Evolutionary conservation across 2,888 invertebrate species (phyloP), one percentile per base, ranked within the genome.

Genomic region (Apotomis turbidana): DNA sequence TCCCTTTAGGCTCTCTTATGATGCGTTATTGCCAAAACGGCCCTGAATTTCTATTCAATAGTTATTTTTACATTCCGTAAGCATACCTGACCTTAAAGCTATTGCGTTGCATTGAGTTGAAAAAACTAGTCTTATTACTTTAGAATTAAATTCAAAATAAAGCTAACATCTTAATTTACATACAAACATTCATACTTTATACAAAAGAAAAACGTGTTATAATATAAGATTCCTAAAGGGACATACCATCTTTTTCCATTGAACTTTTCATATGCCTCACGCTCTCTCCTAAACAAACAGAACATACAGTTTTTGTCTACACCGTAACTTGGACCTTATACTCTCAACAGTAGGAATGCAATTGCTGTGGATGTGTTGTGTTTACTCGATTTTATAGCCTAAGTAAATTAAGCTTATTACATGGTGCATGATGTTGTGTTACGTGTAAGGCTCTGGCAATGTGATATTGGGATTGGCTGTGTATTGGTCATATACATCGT

Each of bases 241-340:
- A 49, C 49, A 9, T 49, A 49, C 49, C 12, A 49, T 10, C 6
- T 49, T 10, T 49, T 49, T 58, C 58, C 58, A 5, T n/a, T 58
- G 12, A 38, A 36, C 58, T 9, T 0, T 41, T 9, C 55, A 55
- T 15, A 57, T 8, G 46, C 9, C 36, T 86, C 0, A 54, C 54
- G 71, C 71, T 71, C 71, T 71, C 71, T 60, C 71, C 2, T 46
- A 66, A 71, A 46, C 66, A 71, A 71, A 71, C 8, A 66, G 64
- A 38, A 46, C 9, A 38, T 66, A 4, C 64, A 9, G 36, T 10
- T 49, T 9, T 9, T 6, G 3, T 60, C 6, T 15, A 49, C 15
- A 54, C 6, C n/a, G 13, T 9, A n/a, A 46, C n/a, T 57, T 57
- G 27, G 46, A 58, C 46, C 57, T 46, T 66, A 46, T 13, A 0